A percentile compares a stretch with the other conserved stretches of the same genome.
These are phyloP conservation scores for Chaenodraco wilsoni DNA, from an alignment of 2,797 vertebrate species.

Conservation along the genomic window DNA sequence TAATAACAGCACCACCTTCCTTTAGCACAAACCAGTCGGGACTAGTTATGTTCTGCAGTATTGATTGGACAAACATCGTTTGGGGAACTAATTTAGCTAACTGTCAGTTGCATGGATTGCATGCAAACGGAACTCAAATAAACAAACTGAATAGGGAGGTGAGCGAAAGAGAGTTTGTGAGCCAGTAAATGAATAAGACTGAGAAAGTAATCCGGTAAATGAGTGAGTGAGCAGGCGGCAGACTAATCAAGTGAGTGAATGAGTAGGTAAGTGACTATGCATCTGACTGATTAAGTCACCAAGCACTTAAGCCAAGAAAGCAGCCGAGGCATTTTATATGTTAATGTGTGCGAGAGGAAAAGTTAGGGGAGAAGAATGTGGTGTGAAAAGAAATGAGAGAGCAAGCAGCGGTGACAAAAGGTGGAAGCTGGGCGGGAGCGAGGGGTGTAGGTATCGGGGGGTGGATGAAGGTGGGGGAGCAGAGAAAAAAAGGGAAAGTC, in stretches of 20 bases:
- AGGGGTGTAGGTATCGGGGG: conserved; percentile 11
- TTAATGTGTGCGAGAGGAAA: conserved; percentile 62
- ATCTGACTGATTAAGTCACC: conserved; percentile 66
- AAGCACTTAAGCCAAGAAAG: conserved; percentile 58
- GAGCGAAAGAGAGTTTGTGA: conserved; percentile 6
- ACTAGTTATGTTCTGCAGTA: background rate
- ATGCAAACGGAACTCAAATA: background rate
- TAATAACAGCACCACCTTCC: background rate
- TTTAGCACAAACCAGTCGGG: background rate
- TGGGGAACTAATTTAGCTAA: background rate
- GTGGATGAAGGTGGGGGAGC: conserved; percentile 45
- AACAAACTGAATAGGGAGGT: background rate
- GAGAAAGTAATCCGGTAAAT: conserved; percentile 62
- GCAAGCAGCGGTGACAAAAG: conserved; percentile 44
- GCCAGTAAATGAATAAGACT: conserved; percentile 34
- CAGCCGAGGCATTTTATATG: conserved; percentile 65
- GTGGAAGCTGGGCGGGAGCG: conserved; percentile 25
- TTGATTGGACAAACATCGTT: background rate
- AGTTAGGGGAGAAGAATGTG: conserved; percentile 53
- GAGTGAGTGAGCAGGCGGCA: conserved; percentile 44
- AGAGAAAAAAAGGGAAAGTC: conserved; percentile 52
- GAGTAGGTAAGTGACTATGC: conserved; percentile 63
- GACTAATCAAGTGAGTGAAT: conserved; percentile 70
- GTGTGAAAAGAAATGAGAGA: conserved; percentile 54
- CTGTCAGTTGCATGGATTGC: background rate